A percentile compares a stretch with the other conserved stretches of the same genome.
Conservation (phyloP, 2,113 vertebrate genomes). For the Callospermophilus lateralis region DNA sequence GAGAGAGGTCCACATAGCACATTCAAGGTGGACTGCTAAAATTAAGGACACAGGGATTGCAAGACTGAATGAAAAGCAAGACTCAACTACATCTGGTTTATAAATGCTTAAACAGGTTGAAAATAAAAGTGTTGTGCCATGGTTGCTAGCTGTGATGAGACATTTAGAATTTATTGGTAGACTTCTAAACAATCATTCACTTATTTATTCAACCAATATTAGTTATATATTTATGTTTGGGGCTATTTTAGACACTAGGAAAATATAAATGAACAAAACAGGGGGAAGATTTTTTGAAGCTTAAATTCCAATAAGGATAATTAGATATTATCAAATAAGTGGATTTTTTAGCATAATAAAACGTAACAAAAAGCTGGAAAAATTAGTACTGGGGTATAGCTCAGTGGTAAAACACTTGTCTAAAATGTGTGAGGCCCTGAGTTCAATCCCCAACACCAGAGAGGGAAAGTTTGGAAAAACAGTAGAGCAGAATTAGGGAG, state of each 20-base stretch:
- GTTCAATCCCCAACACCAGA: not conserved
- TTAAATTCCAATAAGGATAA: constrained; percentile 6
- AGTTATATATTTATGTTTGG: not conserved
- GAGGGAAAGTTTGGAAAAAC: not conserved
- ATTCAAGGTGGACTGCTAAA: not conserved
- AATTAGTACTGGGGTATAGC: not conserved
- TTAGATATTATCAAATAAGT: not conserved
- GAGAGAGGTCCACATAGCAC: not conserved
- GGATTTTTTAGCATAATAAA: not conserved
- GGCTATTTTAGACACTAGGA: not conserved
- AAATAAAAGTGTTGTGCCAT: not conserved
- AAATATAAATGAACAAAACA: not conserved
- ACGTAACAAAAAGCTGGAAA: not conserved
- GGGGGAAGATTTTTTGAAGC: not conserved
- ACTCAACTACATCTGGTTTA: not conserved
- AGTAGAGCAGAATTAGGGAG: not conserved
- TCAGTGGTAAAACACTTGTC: not conserved
- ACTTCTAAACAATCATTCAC: not conserved
- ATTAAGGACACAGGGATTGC: not conserved
- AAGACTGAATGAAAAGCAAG: not conserved
- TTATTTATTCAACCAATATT: not conserved
- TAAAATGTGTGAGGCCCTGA: not conserved
- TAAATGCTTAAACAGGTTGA: not conserved
- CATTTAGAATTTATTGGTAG: not conserved
- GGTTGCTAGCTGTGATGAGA: not conserved